phyloP scores from a whole-genome alignment of 2,797 vertebrate species.

The Scolopax rusticola region DNA sequence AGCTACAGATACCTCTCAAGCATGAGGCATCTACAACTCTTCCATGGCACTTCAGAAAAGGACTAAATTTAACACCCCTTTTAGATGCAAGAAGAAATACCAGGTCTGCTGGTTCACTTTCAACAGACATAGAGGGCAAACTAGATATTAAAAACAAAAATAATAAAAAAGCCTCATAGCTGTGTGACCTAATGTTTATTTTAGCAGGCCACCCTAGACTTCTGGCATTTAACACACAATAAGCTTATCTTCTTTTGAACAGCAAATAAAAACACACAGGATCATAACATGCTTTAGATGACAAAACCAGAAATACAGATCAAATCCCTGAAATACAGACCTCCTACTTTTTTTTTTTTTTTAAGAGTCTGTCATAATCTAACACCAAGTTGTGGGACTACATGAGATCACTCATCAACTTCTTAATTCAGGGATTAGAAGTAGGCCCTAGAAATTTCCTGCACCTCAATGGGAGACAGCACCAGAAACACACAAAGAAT shows the following conservation, averaged over 20 bases:
- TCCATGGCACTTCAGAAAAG: not conserved
- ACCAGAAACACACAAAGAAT: not conserved
- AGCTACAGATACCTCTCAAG: fast-evolving
- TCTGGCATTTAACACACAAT: not conserved
- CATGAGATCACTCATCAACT: not conserved
- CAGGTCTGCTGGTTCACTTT: not conserved
- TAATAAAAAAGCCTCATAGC: not conserved
- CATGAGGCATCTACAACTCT: not conserved
- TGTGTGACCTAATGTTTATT: not conserved
- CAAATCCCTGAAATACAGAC: not conserved
- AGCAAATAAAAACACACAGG: not conserved
- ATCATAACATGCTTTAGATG: not conserved
- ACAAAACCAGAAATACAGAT: not conserved
- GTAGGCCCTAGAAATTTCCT: not conserved
- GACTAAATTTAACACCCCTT: not conserved
- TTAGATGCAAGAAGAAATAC: not conserved
- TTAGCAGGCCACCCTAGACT: not conserved
- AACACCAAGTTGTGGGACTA: not conserved
- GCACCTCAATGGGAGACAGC: not conserved
- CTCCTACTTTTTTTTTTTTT: not conserved
- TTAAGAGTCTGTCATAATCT: not conserved
- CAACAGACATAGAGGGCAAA: not conserved
- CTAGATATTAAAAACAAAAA: not conserved
- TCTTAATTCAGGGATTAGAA: not conserved
- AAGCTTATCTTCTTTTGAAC: not conserved